A percentile compares a stretch with the other conserved stretches of the same genome.
Conservation (phyloP, 2,113 vertebrate genomes). For the Phyllopteryx taeniolatus region DNA sequence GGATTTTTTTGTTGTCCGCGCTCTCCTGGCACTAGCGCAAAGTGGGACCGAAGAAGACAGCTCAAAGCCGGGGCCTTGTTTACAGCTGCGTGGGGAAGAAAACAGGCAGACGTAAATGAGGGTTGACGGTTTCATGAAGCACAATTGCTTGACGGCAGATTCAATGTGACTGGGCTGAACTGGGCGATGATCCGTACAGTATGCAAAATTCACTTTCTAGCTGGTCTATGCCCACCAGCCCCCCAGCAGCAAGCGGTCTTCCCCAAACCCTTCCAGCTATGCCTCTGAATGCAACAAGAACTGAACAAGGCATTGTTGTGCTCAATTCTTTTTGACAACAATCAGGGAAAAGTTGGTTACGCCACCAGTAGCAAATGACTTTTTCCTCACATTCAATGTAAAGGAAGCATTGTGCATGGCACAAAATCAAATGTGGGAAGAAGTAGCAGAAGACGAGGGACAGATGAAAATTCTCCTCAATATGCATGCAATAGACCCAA, state of each 20-base stretch:
- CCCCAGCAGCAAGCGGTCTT: constrained; percentile 80
- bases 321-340: constrained; percentile 93
- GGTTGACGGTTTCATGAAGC: constrained; percentile 98
- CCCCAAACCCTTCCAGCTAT: constrained; percentile 79
- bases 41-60: constrained; percentile 75
- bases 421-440: constrained; percentile 22
- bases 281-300: constrained; percentile 86
- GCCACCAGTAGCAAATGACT: constrained; percentile 84
- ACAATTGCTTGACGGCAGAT: constrained; percentile 94
- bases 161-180: constrained; percentile 97
- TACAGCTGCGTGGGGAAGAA: constrained; percentile 83
- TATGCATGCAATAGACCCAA: constrained; percentile 21
- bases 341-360: constrained; percentile 78
- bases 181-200: constrained; percentile 99
- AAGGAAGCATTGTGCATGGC: constrained; percentile 52
- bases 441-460: constrained; percentile 38
- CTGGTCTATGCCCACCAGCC: constrained; percentile 97
- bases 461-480: constrained; percentile 13
- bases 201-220: constrained; percentile 94
- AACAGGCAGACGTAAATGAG: constrained; percentile 95
- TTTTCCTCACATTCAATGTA: constrained; percentile 50
- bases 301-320: constrained; percentile 79
- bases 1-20: constrained; percentile 73
- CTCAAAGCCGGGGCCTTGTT: constrained; percentile 86
- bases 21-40: constrained; percentile 63